Conservation (phyloP, 2,888 invertebrate genomes). For the Tigriopus californicus region DNA sequence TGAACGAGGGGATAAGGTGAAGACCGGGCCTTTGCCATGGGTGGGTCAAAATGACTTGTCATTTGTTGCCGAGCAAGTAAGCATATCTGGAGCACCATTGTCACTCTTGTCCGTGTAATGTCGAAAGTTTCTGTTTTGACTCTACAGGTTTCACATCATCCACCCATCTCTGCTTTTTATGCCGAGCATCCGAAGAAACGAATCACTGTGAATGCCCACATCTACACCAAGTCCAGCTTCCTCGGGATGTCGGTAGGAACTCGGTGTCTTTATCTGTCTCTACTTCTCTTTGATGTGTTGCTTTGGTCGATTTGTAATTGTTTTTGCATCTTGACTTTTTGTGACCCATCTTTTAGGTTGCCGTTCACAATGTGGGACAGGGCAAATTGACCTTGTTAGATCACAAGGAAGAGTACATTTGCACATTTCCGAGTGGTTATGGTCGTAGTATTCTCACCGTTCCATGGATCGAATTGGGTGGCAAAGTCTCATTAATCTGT, state of each 20-base stretch:
- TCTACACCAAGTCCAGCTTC: conserved; percentile 99
- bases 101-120: too few relatives aligned
- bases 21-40: conserved; percentile 71
- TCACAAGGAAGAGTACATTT: conserved; percentile 75
- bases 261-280: too few relatives aligned
- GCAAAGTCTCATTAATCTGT: conserved; percentile 71
- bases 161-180: conserved; percentile 87
- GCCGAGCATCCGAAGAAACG: conserved; percentile 81
- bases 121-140: conserved; percentile 1
- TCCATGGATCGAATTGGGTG: conserved; percentile 97
- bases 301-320: too few relatives aligned
- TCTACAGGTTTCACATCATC: conserved; percentile 19
- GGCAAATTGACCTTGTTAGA: conserved; percentile 78
- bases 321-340: too few relatives aligned
- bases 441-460: conserved; percentile 92
- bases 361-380: conserved; percentile 79
- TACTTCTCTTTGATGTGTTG: too few relatives aligned
- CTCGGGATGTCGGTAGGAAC: conserved; percentile 90
- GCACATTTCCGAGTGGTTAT: conserved; percentile 96
- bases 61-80: conserved; percentile 77
- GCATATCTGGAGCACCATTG: conserved; percentile 56
- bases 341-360: not conserved
- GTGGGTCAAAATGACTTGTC: conserved; percentile 65
- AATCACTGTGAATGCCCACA: conserved; percentile 81
- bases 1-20: not conserved